A percentile compares a stretch with the other conserved stretches of the same genome.
Evolutionary conservation across 1,140 invertebrate species (phyloP).

Genomic region (Bombus turneri): DNA sequence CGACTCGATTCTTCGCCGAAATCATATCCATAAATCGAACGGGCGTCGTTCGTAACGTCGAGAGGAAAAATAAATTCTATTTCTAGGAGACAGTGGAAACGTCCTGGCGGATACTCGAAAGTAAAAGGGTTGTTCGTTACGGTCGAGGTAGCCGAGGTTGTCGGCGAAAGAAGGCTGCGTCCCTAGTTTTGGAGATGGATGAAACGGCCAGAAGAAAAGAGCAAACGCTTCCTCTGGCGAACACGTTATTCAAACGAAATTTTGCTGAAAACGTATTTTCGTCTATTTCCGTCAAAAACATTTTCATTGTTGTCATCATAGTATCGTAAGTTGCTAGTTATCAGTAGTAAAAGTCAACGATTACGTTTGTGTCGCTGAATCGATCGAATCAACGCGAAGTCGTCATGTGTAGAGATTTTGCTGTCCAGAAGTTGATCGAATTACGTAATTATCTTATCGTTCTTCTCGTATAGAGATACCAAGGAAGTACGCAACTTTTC

Average conservation of each 20-base stretch:
- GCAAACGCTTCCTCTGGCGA: conserved; percentile 51
- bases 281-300: conserved; percentile 4
- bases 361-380: not conserved
- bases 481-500: too few species aligned
- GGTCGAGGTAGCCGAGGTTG: conserved; percentile 20
- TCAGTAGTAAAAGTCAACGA: conserved; percentile 7
- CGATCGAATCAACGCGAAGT: too few species aligned
- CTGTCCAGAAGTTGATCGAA: not conserved
- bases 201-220: conserved; percentile 43
- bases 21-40: conserved; percentile 73
- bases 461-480: too few species aligned
- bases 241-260: conserved; percentile 53
- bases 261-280: conserved; percentile 17
- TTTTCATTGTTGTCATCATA: conserved; percentile 53
- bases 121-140: conserved; percentile 59
- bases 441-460: too few species aligned
- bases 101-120: conserved; percentile 60
- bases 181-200: not conserved
- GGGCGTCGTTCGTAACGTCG: conserved; percentile 57
- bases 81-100: conserved; percentile 58
- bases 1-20: conserved; percentile 51
- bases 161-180: not conserved
- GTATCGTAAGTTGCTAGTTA: not conserved
- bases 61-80: conserved; percentile 69
- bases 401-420: not conserved